phyloP scores from a whole-genome alignment of 2,888 invertebrate genomes.

The Limnephilus auricula region DNA sequence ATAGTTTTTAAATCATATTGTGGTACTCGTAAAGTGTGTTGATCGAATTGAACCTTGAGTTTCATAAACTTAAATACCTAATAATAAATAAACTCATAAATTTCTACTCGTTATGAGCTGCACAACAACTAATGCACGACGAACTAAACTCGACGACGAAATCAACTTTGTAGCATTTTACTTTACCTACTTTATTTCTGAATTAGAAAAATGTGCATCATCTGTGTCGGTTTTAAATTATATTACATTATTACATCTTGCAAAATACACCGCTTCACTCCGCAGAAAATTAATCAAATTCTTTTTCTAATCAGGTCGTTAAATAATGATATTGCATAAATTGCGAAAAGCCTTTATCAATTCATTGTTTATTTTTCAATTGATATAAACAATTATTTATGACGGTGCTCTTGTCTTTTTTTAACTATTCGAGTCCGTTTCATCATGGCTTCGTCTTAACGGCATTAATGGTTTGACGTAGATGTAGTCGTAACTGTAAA shows the following conservation, averaged over 20 bases:
- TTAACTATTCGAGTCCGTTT: too few species aligned
- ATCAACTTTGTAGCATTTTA: neutral
- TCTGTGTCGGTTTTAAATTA: neutral
- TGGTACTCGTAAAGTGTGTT: too few species aligned
- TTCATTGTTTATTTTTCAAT: neutral
- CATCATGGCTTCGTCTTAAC: too few species aligned
- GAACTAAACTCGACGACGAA: too few species aligned
- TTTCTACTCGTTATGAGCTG: too few species aligned
- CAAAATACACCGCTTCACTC: neutral
- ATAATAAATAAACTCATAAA: too few species aligned
- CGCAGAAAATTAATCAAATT: constrained; percentile 11
- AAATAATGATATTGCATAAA: neutral
- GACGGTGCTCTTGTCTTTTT: neutral
- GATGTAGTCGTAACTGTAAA: too few species aligned
- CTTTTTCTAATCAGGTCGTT: neutral
- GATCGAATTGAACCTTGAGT: too few species aligned
- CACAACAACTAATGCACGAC: too few species aligned
- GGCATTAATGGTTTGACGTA: too few species aligned
- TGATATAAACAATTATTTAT: neutral
- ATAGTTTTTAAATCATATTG: too few species aligned
- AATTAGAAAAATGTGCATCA: neutral
- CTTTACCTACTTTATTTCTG: neutral
- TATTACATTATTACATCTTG: neutral
- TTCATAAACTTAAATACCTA: too few species aligned
- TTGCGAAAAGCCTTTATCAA: neutral